Evolutionary conservation across 1,140 invertebrate genomes (phyloP).

Genomic region (Anadara kagoshimensis): DNA sequence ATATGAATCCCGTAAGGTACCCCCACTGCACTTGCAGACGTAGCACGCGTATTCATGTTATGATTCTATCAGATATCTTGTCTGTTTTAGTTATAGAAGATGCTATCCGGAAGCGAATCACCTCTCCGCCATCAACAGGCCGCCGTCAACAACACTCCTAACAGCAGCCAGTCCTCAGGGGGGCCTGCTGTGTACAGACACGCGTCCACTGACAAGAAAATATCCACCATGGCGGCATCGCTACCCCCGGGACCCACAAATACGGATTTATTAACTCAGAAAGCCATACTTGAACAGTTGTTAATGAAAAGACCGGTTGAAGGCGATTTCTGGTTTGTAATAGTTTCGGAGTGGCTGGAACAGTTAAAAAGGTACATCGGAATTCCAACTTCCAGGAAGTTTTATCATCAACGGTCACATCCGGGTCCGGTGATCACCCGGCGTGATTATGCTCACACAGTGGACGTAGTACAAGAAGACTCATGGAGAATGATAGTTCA

Average conservation of each 20-base stretch:
- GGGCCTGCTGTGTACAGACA: too few species aligned
- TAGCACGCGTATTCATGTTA: too few species aligned
- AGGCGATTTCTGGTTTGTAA: slow-evolving; percentile 69
- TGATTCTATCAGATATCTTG: too few species aligned
- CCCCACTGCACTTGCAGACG: too few species aligned
- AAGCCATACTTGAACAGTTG: slow-evolving; percentile 59
- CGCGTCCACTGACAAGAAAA: too few species aligned
- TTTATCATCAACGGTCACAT: slow-evolving; percentile 59
- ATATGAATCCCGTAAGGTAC: too few species aligned
- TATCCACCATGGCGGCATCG: slow-evolving; percentile 19
- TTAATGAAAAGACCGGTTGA: slow-evolving; percentile 61
- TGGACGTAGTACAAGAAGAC: slow-evolving; percentile 69
- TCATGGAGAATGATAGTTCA: slow-evolving; percentile 65
- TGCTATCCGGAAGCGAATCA: too few species aligned
- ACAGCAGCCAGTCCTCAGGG: too few species aligned
- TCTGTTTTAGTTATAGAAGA: too few species aligned
- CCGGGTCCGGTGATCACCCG: slow-evolving; percentile 65
- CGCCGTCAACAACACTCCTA: too few species aligned
- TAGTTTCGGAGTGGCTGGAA: slow-evolving; percentile 69
- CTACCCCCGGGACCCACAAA: slow-evolving; percentile 40
- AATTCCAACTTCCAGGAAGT: slow-evolving; percentile 60
- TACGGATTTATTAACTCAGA: slow-evolving; percentile 63
- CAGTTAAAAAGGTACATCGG: slow-evolving; percentile 67
- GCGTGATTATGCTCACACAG: slow-evolving; percentile 66
- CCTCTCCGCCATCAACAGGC: too few species aligned